Evolutionary conservation across 2,888 invertebrate species (phyloP), one percentile per base, ranked within the genome.

Genomic region (Noctua janthe): DNA sequence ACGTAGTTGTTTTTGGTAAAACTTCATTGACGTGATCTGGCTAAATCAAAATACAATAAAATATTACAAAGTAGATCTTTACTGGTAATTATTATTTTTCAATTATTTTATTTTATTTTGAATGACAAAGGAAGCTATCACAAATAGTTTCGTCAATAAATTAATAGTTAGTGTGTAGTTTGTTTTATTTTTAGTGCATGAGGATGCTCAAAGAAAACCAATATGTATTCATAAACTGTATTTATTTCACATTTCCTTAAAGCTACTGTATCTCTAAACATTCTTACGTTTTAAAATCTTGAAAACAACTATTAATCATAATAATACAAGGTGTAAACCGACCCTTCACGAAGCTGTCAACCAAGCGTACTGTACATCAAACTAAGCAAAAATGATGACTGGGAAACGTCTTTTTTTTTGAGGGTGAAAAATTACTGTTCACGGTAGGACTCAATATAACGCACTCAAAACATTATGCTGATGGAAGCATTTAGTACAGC

Each of bases 141-240:
- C 8, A 35, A 10, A 17, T 17, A 64, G 64, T n/a, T 35, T 64
- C 35, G 10, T 20, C 20, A 64, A 17, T 2, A 2, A 62, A 29
- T 62, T 62, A 20, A 73, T 51, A 54, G 11, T 54, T 23, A 6
- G 4, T 70, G 35, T 39, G 20, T n/a, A 51, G 1, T 10, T 17
- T 29, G 6, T 73, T 74, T 71, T 49, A 71, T 51, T 71, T 71
- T 74, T 11, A 8, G 54, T 54, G 23, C 23, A 11, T 59, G n/a
- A 39, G 8, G 39, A 20, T 72, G 20, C 39, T 51, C 2, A 74
- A 72, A 39, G 17, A 51, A 75, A 72, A 3, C 20, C 10, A 39
- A 29, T 5, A 17, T 20, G 20, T 15, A 20, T 29, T 43, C 51
- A 15, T 39, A 51, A 17, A 5, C 17, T 35, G 47, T 1, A 59